These are phyloP conservation scores for Drosophila ercepeae DNA, from an alignment of 1,140 invertebrate genomes.

Conservation along the genomic window DNA sequence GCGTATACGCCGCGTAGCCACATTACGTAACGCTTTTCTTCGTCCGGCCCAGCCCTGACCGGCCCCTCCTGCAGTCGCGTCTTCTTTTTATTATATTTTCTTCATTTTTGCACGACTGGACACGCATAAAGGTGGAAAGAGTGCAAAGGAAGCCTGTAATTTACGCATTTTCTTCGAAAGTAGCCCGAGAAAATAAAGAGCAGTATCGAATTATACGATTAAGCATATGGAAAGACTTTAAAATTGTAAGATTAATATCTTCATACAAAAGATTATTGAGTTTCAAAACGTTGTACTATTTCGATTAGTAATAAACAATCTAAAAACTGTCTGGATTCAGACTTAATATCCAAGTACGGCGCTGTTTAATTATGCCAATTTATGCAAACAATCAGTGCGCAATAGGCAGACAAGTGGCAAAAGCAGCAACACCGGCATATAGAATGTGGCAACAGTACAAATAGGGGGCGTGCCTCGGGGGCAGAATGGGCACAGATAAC, in stretches of 20 bases:
- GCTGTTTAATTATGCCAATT: conserved; percentile 78
- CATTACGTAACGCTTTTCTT: conserved; percentile 75
- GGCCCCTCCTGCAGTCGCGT: conserved; percentile 10
- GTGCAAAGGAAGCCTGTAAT: conserved; percentile 36
- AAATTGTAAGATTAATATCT: neutral
- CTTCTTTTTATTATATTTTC: conserved; percentile 6
- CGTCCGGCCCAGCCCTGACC: conserved; percentile 14
- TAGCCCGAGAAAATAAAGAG: conserved; percentile 9
- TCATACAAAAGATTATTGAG: neutral
- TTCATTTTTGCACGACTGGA: conserved; percentile 54
- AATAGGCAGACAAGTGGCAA: conserved; percentile 77
- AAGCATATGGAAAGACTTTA: neutral
- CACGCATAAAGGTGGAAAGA: conserved; percentile 52
- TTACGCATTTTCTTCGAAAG: conserved; percentile 46
- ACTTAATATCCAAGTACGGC: conserved; percentile 23
- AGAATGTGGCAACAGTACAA: conserved; percentile 25
- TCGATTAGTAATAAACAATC: conserved; percentile 5
- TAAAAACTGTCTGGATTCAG: neutral
- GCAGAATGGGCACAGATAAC: conserved; percentile 61
- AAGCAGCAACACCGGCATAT: conserved; percentile 27
- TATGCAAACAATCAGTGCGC: conserved; percentile 76
- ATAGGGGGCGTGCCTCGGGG: conserved; percentile 57
- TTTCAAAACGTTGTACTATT: neutral
- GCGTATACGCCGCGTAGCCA: conserved; percentile 65
- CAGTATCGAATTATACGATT: neutral